Evolutionary conservation across 2,113 vertebrate species (phyloP), one percentile per base, ranked within the genome.

Genomic region (Stomatorhinus ivindoensis): DNA sequence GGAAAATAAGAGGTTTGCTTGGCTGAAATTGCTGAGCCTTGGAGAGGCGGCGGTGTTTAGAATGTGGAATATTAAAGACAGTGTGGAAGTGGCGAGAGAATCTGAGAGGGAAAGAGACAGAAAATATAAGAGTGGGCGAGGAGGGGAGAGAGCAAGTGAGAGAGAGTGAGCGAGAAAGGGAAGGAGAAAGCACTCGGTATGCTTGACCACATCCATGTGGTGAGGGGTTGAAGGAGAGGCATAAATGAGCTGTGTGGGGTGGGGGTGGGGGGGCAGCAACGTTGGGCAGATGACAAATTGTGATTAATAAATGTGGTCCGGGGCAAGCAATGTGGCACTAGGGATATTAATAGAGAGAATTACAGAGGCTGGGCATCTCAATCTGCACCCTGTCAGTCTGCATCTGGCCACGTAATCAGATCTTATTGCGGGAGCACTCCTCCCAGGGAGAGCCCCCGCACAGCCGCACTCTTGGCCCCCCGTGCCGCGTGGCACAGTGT

Each of bases 281-380:
- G 76, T 92, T 13, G 93, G 95, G 94, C 94, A 94, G 94, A 94
- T 96, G 95, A 96, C 95, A 96, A 96, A 96, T 96, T 95, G 95
- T 96, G 95, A 96, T 96, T 95, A 96, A 96, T 96, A 96, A 96
- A 95, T 95, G 95, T 95, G 94, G 93, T 96, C 94, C 92, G 91
- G 94, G 94, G 94, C 89, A 39, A 89, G 93, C 93, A 94, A 94
- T 94, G 94, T 94, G 93, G 93, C 94, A 93, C 93, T 94, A 93
- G 94, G 94, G 93, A 95, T 96, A 96, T 96, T 96, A 96, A 96
- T 96, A 95, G 95, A 95, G 94, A 95, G 95, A 96, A 96, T 96
- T 95, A 95, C 94, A 95, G 93, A 92, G 93, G 93, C 94, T 93
- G 95, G 94, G 95, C 94, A 95, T 95, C 95, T 95, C 95, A 96